These are phyloP conservation scores for Nibea albiflora DNA, from an alignment of 2,113 vertebrate genomes.

Conservation along the genomic window DNA sequence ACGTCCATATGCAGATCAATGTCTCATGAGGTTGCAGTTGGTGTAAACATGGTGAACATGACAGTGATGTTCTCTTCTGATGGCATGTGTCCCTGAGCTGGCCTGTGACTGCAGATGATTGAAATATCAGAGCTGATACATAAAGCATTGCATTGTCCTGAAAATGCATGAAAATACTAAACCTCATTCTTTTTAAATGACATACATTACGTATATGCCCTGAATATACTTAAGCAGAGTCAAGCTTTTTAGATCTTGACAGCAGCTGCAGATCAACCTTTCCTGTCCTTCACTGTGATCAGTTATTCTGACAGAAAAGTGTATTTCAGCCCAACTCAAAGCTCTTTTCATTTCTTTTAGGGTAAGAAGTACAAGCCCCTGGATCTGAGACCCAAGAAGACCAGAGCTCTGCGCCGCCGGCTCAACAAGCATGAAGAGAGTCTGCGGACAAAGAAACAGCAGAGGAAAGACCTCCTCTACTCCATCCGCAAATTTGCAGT, in stretches of 20 bases:
- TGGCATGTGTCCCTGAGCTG: background rate
- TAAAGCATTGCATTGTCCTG: background rate
- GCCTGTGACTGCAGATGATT: background rate
- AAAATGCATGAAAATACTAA: background rate
- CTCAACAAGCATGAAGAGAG: conserved; percentile 94
- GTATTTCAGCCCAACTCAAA: background rate
- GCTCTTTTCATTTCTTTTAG: conserved; percentile 66
- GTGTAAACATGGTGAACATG: background rate
- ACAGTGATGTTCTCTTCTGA: background rate
- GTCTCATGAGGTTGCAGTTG: background rate
- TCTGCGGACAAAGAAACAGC: conserved; percentile 96
- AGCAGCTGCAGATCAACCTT: background rate
- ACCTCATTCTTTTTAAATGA: background rate
- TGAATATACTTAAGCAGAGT: background rate
- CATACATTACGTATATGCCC: too few relatives aligned
- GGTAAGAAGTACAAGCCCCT: conserved; percentile 99
- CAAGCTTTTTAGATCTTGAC: background rate
- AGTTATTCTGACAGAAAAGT: background rate
- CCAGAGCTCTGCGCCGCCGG: conserved; percentile 92
- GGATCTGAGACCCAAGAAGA: conserved; percentile 98
- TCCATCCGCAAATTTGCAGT: conserved; percentile 93
- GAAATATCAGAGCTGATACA: background rate
- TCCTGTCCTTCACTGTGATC: background rate
- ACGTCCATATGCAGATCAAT: background rate
- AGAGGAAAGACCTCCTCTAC: conserved; percentile 93